Conservation (phyloP, 2,797 vertebrate species). For the Danio jaintianensis region DNA sequence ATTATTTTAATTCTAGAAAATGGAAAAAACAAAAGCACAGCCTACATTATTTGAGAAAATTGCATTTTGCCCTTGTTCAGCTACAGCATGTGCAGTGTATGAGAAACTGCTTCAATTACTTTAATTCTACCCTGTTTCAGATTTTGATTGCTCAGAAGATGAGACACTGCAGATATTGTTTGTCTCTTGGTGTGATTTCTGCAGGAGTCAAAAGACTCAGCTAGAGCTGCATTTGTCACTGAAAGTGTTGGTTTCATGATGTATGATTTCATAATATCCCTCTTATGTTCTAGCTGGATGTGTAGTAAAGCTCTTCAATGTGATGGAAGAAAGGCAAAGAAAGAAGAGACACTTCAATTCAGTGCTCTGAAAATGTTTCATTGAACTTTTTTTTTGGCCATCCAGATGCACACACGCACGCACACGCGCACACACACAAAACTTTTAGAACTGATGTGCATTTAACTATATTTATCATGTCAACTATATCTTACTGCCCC, state of each 20-base stretch:
- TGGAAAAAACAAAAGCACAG: neutral
- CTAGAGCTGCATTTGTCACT: constrained; percentile 54
- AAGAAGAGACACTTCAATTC: constrained; percentile 28
- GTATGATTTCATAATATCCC: constrained; percentile 57
- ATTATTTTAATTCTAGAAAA: constrained; percentile 17
- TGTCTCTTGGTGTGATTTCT: constrained; percentile 65
- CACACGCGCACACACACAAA: neutral
- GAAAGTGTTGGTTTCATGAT: constrained; percentile 63
- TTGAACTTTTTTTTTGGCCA: constrained; percentile 1
- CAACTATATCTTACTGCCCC: too few relatives aligned
- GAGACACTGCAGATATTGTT: constrained; percentile 53
- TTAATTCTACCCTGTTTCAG: constrained; percentile 64
- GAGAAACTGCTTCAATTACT: constrained; percentile 73
- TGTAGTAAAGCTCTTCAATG: constrained; percentile 31
- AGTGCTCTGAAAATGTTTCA: constrained; percentile 5
- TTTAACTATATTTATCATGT: neutral
- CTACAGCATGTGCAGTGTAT: constrained; percentile 65
- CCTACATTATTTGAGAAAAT: constrained; percentile 50
- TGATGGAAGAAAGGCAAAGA: constrained; percentile 43
- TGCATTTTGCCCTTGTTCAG: constrained; percentile 63
- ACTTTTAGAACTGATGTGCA: neutral
- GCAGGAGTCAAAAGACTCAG: constrained; percentile 61
- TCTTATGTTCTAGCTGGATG: constrained; percentile 55
- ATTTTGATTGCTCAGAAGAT: constrained; percentile 64
- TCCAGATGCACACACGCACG: neutral